Evolutionary conservation across 2,797 vertebrate species (phyloP).

Genomic region (Pangasius djambal): DNA sequence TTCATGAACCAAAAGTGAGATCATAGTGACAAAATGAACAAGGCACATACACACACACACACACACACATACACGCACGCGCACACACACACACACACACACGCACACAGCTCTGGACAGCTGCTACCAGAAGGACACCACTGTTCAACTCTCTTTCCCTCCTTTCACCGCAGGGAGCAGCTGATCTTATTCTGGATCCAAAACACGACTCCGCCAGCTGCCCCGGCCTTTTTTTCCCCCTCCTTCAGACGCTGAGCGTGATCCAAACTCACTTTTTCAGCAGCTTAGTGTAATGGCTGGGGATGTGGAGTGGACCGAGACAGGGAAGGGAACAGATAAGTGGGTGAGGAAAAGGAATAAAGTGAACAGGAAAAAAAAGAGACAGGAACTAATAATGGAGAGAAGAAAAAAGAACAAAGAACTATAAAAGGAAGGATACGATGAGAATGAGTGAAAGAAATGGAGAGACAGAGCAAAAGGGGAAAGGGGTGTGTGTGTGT

Average conservation of each 20-base stretch:
- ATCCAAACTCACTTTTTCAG: conserved; percentile 8
- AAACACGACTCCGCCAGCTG: conserved; percentile 12
- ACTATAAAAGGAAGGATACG: not conserved
- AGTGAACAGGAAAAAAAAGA: not conserved
- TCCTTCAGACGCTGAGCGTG: not conserved
- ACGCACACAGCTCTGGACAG: conserved; percentile 16
- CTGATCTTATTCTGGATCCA: conserved; percentile 29
- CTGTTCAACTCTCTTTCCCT: conserved; percentile 17
- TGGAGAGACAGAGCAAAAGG: not conserved
- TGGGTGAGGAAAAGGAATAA: conserved; percentile 15
- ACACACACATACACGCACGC: not conserved
- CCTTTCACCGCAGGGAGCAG: conserved; percentile 16
- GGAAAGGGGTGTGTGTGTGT: not conserved
- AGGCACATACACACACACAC: not conserved
- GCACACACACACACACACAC: not conserved
- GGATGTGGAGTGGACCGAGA: not conserved
- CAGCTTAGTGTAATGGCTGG: conserved; percentile 18
- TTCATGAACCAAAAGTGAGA: conserved; percentile 19
- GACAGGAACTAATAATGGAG: conserved; percentile 7
- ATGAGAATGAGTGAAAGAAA: conserved; percentile 16
- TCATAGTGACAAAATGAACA: conserved; percentile 9
- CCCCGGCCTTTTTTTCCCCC: not conserved
- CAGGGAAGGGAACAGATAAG: conserved; percentile 22
- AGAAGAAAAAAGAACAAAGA: not conserved
- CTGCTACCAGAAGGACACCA: conserved; percentile 31